Evolutionary conservation across 92 coral and sea anemone genomes (phyloP).

Genomic region (Epizoanthus scotinus): DNA sequence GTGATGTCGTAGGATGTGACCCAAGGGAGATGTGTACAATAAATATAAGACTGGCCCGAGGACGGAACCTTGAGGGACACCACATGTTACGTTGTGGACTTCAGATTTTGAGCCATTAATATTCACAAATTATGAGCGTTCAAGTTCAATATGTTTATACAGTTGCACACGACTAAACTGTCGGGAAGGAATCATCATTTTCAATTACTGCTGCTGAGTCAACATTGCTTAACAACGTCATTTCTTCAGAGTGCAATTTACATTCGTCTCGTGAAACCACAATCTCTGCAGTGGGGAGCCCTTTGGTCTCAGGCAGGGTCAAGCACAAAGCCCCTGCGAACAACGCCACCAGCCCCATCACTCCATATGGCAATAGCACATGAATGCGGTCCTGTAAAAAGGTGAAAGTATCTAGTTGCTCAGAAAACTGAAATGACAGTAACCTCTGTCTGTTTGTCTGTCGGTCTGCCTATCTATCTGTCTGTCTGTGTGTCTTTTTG

Average conservation of each 20-base stretch:
- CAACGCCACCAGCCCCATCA: conserved; percentile 36
- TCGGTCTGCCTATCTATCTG: no score
- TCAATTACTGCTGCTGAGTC: conserved; percentile 1
- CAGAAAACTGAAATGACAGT: background rate
- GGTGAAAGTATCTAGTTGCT: background rate
- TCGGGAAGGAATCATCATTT: background rate
- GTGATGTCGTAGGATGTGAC: no score
- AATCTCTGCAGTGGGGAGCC: conserved; percentile 43
- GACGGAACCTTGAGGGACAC: no score
- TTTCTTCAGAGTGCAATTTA: conserved; percentile 1
- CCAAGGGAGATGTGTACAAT: no score
- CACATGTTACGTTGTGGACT: no score
- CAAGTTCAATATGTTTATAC: background rate
- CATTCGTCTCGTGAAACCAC: conserved; percentile 22
- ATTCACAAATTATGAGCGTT: no score
- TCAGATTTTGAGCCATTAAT: no score
- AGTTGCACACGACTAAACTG: background rate
- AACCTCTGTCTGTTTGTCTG: background rate
- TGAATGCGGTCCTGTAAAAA: conserved; percentile 46
- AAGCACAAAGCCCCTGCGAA: conserved; percentile 47
- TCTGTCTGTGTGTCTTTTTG: no score
- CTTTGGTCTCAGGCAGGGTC: conserved; percentile 46
- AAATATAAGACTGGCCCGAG: no score
- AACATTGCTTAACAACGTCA: background rate
- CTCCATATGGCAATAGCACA: conserved; percentile 38